A percentile compares a stretch with the other conserved stretches of the same genome.
Evolutionary conservation across 1,140 invertebrate species (phyloP).

Genomic region (Musca domestica): DNA sequence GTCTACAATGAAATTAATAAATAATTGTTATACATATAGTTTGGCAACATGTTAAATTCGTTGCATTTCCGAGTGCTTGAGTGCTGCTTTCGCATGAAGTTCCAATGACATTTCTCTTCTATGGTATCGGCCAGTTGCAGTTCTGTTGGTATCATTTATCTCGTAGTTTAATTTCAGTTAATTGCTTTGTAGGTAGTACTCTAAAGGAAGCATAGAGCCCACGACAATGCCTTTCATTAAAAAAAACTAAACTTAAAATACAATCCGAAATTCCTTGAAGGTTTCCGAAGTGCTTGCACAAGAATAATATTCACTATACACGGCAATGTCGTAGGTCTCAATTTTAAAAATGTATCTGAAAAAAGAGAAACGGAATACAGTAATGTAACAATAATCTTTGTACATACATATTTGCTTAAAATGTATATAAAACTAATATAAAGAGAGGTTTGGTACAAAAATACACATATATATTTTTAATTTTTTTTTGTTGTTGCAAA

Average conservation of each 20-base stretch:
- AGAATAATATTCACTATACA: constrained; percentile 1
- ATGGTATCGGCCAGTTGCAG: not conserved
- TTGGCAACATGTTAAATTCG: constrained; percentile 13
- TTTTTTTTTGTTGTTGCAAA: no score
- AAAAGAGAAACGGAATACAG: not conserved
- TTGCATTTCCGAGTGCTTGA: constrained; percentile 14
- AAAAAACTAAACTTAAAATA: not conserved
- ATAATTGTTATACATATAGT: no score
- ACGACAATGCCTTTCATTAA: constrained; percentile 4
- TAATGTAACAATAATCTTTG: not conserved
- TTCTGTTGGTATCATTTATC: not conserved
- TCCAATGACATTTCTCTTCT: not conserved
- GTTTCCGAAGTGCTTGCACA: not conserved
- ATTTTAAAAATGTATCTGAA: constrained; percentile 15
- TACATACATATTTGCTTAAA: not conserved
- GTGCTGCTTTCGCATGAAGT: not conserved
- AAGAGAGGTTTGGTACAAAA: not conserved
- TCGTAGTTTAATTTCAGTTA: not conserved
- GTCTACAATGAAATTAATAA: no score
- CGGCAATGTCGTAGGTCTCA: constrained; percentile 14
- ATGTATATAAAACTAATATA: not conserved
- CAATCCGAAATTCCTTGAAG: constrained; percentile 8
- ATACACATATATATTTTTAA: no score
- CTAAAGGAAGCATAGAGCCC: constrained; percentile 16
- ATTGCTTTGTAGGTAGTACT: not conserved